phyloP scores from a whole-genome alignment of 2,113 vertebrate genomes.

The Sialia sialis region DNA sequence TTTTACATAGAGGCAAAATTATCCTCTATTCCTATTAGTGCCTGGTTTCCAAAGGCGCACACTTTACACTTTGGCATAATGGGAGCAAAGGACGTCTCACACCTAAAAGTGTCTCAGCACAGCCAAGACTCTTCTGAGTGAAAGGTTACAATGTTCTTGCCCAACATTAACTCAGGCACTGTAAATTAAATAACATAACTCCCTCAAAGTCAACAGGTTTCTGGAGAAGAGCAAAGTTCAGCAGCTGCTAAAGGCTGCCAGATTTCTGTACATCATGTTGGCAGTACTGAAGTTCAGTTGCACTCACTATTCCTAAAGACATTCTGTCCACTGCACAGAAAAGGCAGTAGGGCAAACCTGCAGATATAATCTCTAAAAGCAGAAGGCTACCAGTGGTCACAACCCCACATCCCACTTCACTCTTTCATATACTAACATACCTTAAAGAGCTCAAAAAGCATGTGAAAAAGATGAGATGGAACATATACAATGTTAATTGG shows the following conservation, averaged over 20 bases:
- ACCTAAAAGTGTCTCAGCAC: neutral
- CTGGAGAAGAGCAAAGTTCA: neutral
- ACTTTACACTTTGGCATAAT: neutral
- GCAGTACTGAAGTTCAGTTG: neutral
- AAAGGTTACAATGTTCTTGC: neutral
- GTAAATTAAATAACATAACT: neutral
- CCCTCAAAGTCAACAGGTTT: neutral
- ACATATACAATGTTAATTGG: conserved; percentile 92
- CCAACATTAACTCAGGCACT: neutral
- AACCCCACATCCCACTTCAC: neutral
- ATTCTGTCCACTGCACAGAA: neutral
- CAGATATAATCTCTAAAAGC: neutral
- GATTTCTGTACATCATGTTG: neutral
- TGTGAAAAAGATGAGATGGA: conserved; percentile 96
- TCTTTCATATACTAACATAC: conserved; percentile 61
- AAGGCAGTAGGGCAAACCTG: neutral
- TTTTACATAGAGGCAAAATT: neutral
- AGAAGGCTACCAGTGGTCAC: neutral
- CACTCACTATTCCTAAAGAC: neutral
- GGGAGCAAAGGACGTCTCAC: neutral
- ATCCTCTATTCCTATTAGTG: neutral
- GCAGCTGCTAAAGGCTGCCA: neutral
- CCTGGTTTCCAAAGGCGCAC: neutral
- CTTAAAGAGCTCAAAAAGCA: conserved; percentile 99
- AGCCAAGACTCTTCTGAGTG: neutral